Evolutionary conservation across 1,140 invertebrate genomes (phyloP), one percentile per base, ranked within the genome.

Genomic region (Eciton burchellii): DNA sequence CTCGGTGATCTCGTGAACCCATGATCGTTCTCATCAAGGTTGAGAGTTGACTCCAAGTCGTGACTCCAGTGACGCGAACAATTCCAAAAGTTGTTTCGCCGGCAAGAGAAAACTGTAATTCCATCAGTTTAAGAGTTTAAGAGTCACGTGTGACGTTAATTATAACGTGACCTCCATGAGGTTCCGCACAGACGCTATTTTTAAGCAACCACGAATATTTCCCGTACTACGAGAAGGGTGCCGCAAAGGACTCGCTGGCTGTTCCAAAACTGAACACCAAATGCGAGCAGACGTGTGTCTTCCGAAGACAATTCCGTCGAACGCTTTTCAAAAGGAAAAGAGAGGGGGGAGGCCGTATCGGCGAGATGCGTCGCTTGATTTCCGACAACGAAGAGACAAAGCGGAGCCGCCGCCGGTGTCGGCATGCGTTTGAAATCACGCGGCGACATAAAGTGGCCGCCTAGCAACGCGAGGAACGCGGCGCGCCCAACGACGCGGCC

Each of bases 131-230:
- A 43, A 12, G 19, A 41, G 43, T 1, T 66, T 54, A 68, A 12
- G 3, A 57, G 21, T 79, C 21, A 14, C n/a, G n/a, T n/a, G n/a
- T 21, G 41, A 79, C 35, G 63, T 79, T 79, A 79, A 79, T 79
- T 79, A 56, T 79, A 70, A 70, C 74, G 43, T 66, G n/a, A 77
- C 6, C 24, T 84, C 9, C 21, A n/a, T 54, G 0, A 24, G 56
- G 41, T 81, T 60, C 14, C 54, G 45, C 21, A 43, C 26, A 19
- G 19, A 16, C 57, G 47, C 45, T 84, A 84, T 81, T 84, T 85
- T 84, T 73, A 73, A 60, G 60, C 41, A 4, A 70, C 52, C 45
- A 47, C 68, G 45, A 66, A 74, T 49, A 56, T 74, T 82, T 84
- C 29, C 41, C 54, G n/a, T 49, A 77, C 77, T 16, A 43, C 16